phyloP scores from a whole-genome alignment of 2,113 vertebrate genomes.

The Aepyceros melampus region DNA sequence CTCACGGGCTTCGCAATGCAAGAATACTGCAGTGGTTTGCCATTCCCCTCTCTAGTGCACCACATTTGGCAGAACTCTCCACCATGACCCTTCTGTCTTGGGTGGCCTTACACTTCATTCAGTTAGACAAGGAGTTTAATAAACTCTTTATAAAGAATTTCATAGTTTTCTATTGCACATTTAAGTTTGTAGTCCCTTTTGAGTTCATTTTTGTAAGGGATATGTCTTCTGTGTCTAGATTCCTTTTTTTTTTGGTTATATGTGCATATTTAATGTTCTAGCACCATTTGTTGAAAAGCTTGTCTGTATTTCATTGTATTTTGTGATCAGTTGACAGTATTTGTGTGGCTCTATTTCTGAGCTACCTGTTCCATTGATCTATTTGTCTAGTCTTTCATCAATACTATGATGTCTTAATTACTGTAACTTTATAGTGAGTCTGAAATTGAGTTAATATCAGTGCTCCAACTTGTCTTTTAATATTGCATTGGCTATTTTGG shows the following conservation, averaged over 20 bases:
- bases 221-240: not conserved
- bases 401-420: not conserved
- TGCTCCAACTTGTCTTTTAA: not conserved
- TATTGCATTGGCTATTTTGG: not conserved
- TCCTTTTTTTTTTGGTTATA: not conserved
- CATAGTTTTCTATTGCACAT: not conserved
- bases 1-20: not conserved
- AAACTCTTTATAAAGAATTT: not conserved
- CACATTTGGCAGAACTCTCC: not conserved
- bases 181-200: not conserved
- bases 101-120: not conserved
- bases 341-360: not conserved
- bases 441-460: not conserved
- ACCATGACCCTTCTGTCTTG: not conserved
- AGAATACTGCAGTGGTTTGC: not conserved
- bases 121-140: not conserved
- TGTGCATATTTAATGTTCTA: not conserved
- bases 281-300: not conserved
- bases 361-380: not conserved
- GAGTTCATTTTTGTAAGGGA: not conserved
- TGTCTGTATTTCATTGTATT: not conserved
- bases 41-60: not conserved
- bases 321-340: not conserved
- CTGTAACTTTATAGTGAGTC: not conserved
- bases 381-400: not conserved